Percentiles rank a stretch among this genome's conserved stretches.
phyloP scores from a whole-genome alignment of 1,140 invertebrate species.

The Drosophila nikananu region DNA sequence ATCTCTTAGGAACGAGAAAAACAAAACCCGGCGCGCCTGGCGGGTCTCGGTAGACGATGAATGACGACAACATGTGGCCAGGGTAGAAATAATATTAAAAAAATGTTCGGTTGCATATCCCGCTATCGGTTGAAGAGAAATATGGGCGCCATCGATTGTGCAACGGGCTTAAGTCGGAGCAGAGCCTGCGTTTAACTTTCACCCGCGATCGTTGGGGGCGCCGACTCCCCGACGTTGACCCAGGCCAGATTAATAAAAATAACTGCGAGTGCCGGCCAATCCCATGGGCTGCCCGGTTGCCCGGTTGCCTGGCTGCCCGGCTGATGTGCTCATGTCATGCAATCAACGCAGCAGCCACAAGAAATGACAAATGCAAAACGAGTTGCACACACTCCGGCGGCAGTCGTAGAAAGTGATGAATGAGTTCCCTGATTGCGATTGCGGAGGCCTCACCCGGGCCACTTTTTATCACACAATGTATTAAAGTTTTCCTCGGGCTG shows the following conservation, averaged over 20 bases:
- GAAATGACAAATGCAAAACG: slow-evolving; percentile 78
- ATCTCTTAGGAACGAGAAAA: slow-evolving; percentile 29
- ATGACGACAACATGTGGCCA: slow-evolving; percentile 66
- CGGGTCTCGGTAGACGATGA: slow-evolving; percentile 34
- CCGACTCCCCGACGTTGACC: slow-evolving; percentile 50
- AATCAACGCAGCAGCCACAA: slow-evolving; percentile 58
- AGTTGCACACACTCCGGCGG: slow-evolving; percentile 50
- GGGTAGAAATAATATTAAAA: slow-evolving; percentile 45
- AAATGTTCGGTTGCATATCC: slow-evolving; percentile 42
- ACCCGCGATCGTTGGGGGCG: slow-evolving; percentile 50
- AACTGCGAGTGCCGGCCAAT: slow-evolving; percentile 59
- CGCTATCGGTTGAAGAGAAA: slow-evolving; percentile 55
- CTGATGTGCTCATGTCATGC: slow-evolving; percentile 78
- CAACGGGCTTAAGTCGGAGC: slow-evolving; percentile 60
- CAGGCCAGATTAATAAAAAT: slow-evolving; percentile 79
- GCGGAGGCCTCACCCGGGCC: slow-evolving; percentile 17
- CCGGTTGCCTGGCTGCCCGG: slow-evolving; percentile 15
- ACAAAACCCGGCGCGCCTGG: slow-evolving; percentile 37
- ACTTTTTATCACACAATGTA: slow-evolving; percentile 24
- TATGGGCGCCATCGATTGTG: slow-evolving; percentile 72
- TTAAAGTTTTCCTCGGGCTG: slow-evolving; percentile 13
- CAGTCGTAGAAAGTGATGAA: slow-evolving; percentile 63
- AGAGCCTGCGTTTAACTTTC: slow-evolving; percentile 58
- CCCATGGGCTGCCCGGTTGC: neutral
- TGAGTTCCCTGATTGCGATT: slow-evolving; percentile 50